Evolutionary conservation across 2,113 vertebrate genomes (phyloP), one percentile per base, ranked within the genome.

Genomic region (Muscicapa adusta): DNA sequence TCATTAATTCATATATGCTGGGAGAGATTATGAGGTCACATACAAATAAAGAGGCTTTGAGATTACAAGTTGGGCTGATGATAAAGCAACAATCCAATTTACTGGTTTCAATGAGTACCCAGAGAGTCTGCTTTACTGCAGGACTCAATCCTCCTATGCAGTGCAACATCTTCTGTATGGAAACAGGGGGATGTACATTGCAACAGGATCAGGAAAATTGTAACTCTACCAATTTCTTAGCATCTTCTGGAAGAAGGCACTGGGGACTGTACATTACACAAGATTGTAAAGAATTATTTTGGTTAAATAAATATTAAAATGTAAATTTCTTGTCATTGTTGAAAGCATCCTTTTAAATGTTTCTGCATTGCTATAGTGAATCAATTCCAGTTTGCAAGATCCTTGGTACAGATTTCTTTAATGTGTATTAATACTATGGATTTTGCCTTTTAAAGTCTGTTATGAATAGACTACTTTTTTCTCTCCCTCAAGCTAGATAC

Each of bases 1-100:
- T 33, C 48, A 65, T 94, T 86, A 78, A 89, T 91, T 93, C 24
- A 89, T 73, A 72, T 57, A 53, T 8, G 18, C 28, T 42, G 48
- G 92, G 58, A 53, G 53, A 93, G 91, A 74, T 61, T 75, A 90
- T 89, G 84, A 94, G 20, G 43, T 96, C 79, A 96, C 56, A 54
- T 75, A n/a, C 42, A 93, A 48, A 84, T 72, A 36, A 83, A 93
- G 85, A 89, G 34, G 19, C n/a, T 94, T 92, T 91, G 61, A 93
- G 88, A 63, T 91, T 87, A 76, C 5, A 7, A 91, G 74, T 51
- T 36, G 77, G n/a, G 18, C 40, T 51, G 48, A 72, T 58, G 63
- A 75, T 91, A 68, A 89, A 91, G 45, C 67, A 92, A 74, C 38
- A 60, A 67, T 83, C 16, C 48, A 61, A 56, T 92, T 94, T 91